Conservation (phyloP, 35 echinoderm and acorn worm species). For the Heliocidaris tuberculata region DNA sequence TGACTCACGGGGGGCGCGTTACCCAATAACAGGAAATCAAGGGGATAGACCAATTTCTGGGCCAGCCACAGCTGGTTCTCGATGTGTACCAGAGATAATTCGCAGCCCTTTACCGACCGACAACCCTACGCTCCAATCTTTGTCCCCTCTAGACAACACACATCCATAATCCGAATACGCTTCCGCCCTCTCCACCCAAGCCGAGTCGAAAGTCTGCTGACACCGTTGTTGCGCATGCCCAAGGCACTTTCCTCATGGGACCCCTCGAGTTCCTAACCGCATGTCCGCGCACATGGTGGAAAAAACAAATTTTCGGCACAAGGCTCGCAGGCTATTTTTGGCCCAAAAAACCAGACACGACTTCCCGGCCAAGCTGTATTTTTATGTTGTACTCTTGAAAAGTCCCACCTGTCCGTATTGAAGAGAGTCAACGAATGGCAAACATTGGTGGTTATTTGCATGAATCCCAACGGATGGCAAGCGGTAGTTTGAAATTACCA, state of each 20-base stretch:
- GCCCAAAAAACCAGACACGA: conserved; percentile 2
- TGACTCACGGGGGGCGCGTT: conserved; percentile 30
- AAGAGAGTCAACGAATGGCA: background rate
- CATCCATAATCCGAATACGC: background rate
- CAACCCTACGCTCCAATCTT: background rate
- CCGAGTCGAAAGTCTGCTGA: background rate
- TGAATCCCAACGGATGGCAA: conserved; percentile 13
- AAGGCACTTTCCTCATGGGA: background rate
- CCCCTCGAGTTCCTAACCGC: background rate
- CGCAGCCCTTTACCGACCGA: background rate
- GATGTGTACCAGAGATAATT: conserved; percentile 22
- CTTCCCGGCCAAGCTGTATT: conserved; percentile 30
- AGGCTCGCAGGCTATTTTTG: conserved; percentile 26
- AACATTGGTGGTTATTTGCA: background rate
- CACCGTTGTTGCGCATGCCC: background rate
- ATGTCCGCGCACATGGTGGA: conserved; percentile 2
- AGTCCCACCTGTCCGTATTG: conserved; percentile 17
- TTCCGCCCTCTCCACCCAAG: background rate
- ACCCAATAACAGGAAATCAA: conserved; percentile 53
- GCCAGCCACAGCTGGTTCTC: conserved; percentile 5
- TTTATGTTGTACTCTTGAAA: background rate
- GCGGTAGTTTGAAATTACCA: conserved; percentile 49
- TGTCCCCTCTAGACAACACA: background rate
- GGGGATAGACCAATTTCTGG: conserved; percentile 48
- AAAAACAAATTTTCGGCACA: conserved; percentile 47